phyloP scores from a whole-genome alignment of 1,140 invertebrate genomes.

The Palaemon carinicauda region DNA sequence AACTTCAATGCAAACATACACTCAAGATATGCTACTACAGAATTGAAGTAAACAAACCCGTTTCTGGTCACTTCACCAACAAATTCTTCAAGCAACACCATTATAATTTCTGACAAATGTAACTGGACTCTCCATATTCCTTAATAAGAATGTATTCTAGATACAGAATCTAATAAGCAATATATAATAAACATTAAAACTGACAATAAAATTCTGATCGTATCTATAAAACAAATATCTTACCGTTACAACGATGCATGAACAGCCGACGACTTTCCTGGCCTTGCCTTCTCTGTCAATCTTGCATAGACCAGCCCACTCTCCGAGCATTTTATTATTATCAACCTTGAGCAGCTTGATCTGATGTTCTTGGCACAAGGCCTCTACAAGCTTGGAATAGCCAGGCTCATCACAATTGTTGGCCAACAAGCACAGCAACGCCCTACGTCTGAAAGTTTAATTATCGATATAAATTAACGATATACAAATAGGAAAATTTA shows the following conservation, averaged over 20 bases:
- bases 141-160: too few relatives aligned
- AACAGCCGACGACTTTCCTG: conserved; percentile 98
- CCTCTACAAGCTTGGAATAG: conserved; percentile 98
- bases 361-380: conserved; percentile 96
- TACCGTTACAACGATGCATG: conserved; percentile 92
- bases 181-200: too few relatives aligned
- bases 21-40: too few relatives aligned
- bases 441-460: conserved; percentile 74
- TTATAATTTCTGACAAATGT: too few relatives aligned
- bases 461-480: background rate
- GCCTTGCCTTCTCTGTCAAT: conserved; percentile 99
- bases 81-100: too few relatives aligned
- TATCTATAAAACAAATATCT: background rate
- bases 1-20: too few relatives aligned
- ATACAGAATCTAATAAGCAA: too few relatives aligned
- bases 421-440: conserved; percentile 93
- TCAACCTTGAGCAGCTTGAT: conserved; percentile 97
- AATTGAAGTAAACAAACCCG: too few relatives aligned
- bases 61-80: too few relatives aligned
- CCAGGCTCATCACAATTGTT: conserved; percentile 98
- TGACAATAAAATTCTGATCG: too few relatives aligned
- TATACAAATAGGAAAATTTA: too few relatives aligned
- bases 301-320: conserved; percentile 99
- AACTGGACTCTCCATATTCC: too few relatives aligned
- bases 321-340: conserved; percentile 98